Evolutionary conservation across 2,113 vertebrate genomes (phyloP), one percentile per base, ranked within the genome.

Genomic region (Nothocercus nigrocapillus): DNA sequence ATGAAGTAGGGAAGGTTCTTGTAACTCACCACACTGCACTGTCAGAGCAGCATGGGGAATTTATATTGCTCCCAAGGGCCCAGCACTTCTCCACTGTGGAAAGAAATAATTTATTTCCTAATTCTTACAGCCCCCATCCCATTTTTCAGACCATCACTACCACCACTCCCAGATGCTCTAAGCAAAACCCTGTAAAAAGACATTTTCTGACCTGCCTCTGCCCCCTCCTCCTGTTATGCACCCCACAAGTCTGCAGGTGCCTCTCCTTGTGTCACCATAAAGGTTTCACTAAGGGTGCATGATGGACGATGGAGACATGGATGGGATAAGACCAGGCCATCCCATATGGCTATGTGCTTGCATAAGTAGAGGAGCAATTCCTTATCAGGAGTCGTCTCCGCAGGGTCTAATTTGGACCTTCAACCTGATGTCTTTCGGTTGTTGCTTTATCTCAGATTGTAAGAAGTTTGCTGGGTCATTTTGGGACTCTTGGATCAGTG

Each of bases 211-310:
- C 9, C 1, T 2, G 24, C 25, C 12, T 21, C 18, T 59, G 20
- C 0, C 0, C 25, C 7, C 18, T 82, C 18, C 34, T 16, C 4
- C 3, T 54, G 14, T 14, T 67, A 13, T 44, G 34, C 34, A 36
- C 36, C 27, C 30, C 15, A 19, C 45, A 44, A 18, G 25, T 16
- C 25, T 38, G 13, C 17, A 28, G 42, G 19, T 32, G 80, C 73
- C 59, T 66, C 61, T 68, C 38, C 27, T 36, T 30, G 68, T 25
- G 16, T 16, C 30, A 13, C 38, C 40, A n/a, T 34, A 14, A 0
- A 5, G 17, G 20, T 53, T 72, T 54, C 38, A 28, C 18, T 13
- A 25, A 34, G 49, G 17, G 18, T 12, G 34, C 0, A 0, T 40
- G 63, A 6, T 2, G 7, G 54, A 30, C n/a, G 1, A 28, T 28